Base-by-base conservation (phyloP, 2,888 invertebrate genomes). In the Cataglyphis altisquamis region DNA sequence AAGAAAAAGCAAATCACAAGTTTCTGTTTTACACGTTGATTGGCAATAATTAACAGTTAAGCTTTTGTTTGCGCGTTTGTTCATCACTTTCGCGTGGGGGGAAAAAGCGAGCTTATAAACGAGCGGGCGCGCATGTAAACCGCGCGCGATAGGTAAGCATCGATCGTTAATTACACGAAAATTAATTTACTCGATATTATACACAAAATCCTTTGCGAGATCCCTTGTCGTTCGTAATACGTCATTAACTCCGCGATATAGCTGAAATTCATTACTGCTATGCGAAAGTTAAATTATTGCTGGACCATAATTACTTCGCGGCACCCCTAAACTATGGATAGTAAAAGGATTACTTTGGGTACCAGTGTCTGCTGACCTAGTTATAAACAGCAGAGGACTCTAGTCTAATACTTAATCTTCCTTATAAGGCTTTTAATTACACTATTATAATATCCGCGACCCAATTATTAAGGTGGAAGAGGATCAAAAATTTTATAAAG, bases 181-280 rank as follows among this genome's bases (percentile, higher is more conserved):
- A 86, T 88, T 88, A 88, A 88, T 88, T 88, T 88, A 86, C 75
- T 73, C 45, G 57, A 78, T 78, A 80, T 72, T 80, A 52, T 52
- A 72, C 74, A 45, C 45, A 73, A 73, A 72, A 73, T 80, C 73
- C 74, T 80, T 80, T 60, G 45, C 73, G 12, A 60, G 73, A 73
- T 73, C 73, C 73, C 78, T 73, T 80, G 78, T 80, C 74, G 78
- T 80, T 25, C 78, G 78, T 80, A 80, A 80, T 80, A 73, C 73
- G 78, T 80, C 78, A 80, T 80, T 80, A 80, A 80, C 78, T 72
- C 73, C 45, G 78, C 45, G 78, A 80, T 78, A 78, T 80, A 80
- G 45, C 78, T 73, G 78, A 80, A 80, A 80, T 80, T 80, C 78
- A 80, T 80, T 80, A 80, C 78, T 52, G 52, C 52, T 80, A 48